These are phyloP conservation scores for Silurus glanis DNA, from an alignment of 2,113 vertebrate species.

Conservation along the genomic window DNA sequence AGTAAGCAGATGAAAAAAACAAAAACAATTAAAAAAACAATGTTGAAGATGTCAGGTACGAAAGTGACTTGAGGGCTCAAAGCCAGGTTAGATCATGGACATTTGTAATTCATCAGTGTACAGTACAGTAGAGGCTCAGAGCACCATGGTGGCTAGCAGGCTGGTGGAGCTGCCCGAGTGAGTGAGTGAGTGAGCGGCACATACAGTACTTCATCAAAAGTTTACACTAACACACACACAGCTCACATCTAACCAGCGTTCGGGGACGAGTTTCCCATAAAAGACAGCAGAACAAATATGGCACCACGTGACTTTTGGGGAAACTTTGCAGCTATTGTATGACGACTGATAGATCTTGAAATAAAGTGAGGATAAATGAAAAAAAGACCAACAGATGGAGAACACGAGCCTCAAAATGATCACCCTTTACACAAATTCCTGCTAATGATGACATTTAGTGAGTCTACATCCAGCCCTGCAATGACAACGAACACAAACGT, in stretches of 20 bases:
- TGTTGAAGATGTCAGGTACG: slow-evolving; percentile 19
- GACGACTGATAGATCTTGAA: neutral
- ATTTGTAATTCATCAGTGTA: slow-evolving; percentile 17
- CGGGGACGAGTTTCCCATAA: neutral
- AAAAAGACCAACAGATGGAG: neutral
- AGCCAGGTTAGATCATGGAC: neutral
- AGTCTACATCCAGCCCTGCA: slow-evolving; percentile 9
- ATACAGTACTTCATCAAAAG: slow-evolving; percentile 28
- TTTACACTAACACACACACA: slow-evolving; percentile 11
- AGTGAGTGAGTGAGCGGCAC: neutral
- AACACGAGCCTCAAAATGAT: slow-evolving; percentile 23
- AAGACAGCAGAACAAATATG: slow-evolving; percentile 4
- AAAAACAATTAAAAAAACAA: neutral
- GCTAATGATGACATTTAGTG: neutral
- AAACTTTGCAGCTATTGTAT: neutral
- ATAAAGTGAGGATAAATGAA: neutral
- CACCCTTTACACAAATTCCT: neutral
- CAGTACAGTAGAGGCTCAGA: slow-evolving; percentile 51
- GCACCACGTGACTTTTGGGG: neutral
- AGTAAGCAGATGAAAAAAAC: neutral
- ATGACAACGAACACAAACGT: neutral
- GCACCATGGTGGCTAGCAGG: slow-evolving; percentile 49
- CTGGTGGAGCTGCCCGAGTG: slow-evolving; percentile 31
- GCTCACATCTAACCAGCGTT: slow-evolving; percentile 7
- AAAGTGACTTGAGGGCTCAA: neutral